Conservation (phyloP, 2,113 vertebrate species). For the Tupaia tana region DNA sequence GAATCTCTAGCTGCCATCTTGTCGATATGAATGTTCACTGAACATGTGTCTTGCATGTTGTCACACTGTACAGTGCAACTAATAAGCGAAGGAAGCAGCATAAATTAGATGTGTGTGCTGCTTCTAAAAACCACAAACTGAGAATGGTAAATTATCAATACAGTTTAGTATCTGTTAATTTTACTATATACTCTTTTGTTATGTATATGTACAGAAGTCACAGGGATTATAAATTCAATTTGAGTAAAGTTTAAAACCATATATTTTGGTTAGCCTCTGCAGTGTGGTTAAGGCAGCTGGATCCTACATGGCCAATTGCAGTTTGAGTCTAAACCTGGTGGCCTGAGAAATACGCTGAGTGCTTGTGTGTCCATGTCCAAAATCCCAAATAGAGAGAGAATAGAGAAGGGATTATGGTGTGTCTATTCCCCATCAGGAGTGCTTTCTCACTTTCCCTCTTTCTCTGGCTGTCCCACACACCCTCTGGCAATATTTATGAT, state of each 20-base stretch:
- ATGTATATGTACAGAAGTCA: constrained; percentile 96
- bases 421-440: too few species aligned
- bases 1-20: constrained; percentile 89
- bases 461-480: too few species aligned
- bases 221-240: constrained; percentile 96
- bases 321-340: too few species aligned
- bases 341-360: too few species aligned
- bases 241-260: constrained; percentile 96
- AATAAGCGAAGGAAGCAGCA: constrained; percentile 92
- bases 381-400: too few species aligned
- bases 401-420: too few species aligned
- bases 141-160: constrained; percentile 91
- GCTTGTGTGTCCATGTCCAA: too few species aligned
- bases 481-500: constrained; percentile 67
- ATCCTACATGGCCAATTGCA: too few species aligned
- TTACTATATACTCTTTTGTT: constrained; percentile 96
- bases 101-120: constrained; percentile 89
- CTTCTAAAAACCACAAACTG: constrained; percentile 92
- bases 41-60: constrained; percentile 92
- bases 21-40: constrained; percentile 90
- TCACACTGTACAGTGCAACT: constrained; percentile 91
- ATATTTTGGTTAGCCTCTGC: constrained; percentile 90
- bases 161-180: constrained; percentile 97
- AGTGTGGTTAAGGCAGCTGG: too few species aligned
- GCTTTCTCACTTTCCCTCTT: too few species aligned